Evolutionary conservation across 2,888 invertebrate species (phyloP), one percentile per base, ranked within the genome.

Genomic region (Xanthostigma xanthostigma): DNA sequence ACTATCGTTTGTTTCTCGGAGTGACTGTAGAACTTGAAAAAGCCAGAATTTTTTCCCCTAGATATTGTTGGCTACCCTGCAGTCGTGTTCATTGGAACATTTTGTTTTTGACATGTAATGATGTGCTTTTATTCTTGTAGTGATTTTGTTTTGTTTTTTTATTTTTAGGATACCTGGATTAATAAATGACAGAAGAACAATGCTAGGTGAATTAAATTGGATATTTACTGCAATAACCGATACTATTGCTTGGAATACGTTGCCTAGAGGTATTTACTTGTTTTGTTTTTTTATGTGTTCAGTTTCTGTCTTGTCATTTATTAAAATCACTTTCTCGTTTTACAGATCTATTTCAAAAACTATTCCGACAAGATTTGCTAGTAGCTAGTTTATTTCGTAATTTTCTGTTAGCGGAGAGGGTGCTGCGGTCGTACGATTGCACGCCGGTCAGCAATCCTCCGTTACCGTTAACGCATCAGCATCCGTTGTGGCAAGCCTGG

Each of bases 171-270:
- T 98, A 59, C 97, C 97, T 8, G 98, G 98, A 2, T 87, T 88
- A 63, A 77, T 95, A 56, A 88, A 86, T 56, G 96, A 97, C 71
- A 76, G 96, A 14, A 77, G 94, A 58, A 96, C 98, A 34, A 93
- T 97, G 90, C 75, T 97, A 55, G 98, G 98, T 44, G 97, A 99
- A 71, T 73, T 98, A 51, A 98, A 98, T 74, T 98, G 98, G 98
- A 96, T 99, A 64, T 98, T 98, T 71, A 98, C 98, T 2, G 97
- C 98, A 41, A 95, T 99, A 58, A 98, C 98, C 0, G 98, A 99
- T 67, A 98, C 98, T 9, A 97, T 99, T 62, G 98, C 98, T 1
- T 98, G 97, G 97, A 95, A 95, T 65, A 89, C 88, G 40, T 73
- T 99, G 59, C 92, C 95, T 5, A 76, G 88, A 73, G 82, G 81